Evolutionary conservation across 1,140 invertebrate species (phyloP).

Genomic region (Calliphora vicina): DNA sequence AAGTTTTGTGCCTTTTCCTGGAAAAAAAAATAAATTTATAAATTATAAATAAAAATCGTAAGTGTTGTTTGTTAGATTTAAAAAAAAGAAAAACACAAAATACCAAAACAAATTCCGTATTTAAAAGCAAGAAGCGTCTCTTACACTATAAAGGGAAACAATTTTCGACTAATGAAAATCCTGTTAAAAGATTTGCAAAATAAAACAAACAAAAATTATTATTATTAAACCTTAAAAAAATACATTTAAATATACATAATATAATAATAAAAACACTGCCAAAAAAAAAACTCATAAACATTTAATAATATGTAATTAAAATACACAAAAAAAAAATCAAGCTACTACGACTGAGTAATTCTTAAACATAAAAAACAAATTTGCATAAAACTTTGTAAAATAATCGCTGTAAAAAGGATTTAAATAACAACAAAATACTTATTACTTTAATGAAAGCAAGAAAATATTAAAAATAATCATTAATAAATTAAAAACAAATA

Average conservation of each 20-base stretch:
- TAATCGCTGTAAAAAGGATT: neutral
- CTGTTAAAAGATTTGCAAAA: neutral
- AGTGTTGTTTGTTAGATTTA: neutral
- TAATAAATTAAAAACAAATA: constrained; percentile 8
- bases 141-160: constrained; percentile 28
- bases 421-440: neutral
- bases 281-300: constrained; percentile 2
- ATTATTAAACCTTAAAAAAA: neutral
- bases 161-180: constrained; percentile 17
- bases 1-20: constrained; percentile 13
- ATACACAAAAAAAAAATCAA: neutral
- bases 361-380: neutral
- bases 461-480: constrained; percentile 5
- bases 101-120: neutral
- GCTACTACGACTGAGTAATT: constrained; percentile 24
- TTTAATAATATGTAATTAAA: constrained; percentile 1
- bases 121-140: constrained; percentile 8
- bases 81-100: neutral
- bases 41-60: neutral
- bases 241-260: neutral
- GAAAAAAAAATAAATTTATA: neutral
- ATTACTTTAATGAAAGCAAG: neutral
- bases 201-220: neutral
- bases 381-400: neutral
- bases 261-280: constrained; percentile 7